Evolutionary conservation across 2,888 invertebrate genomes (phyloP).

Genomic region (Caenorhabditis imperialis): DNA sequence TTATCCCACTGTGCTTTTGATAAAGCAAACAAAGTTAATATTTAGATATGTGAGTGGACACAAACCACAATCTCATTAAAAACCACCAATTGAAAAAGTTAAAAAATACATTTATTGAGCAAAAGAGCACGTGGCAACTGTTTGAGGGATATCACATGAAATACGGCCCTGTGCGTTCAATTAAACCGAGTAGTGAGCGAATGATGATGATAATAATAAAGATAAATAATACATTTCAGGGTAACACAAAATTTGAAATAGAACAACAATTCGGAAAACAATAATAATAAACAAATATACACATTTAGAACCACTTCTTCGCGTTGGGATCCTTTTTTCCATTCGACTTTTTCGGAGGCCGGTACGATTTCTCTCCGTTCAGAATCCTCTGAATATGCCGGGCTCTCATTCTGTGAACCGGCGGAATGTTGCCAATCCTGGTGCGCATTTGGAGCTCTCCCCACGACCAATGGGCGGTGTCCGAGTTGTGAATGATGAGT

Average conservation of each 20-base stretch:
- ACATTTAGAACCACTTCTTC: background rate
- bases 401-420: conserved; percentile 17
- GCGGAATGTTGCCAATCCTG: conserved; percentile 15
- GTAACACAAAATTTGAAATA: background rate
- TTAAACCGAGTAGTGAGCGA: too few species aligned
- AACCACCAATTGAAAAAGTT: too few species aligned
- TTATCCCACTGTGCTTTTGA: too few species aligned
- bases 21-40: too few species aligned
- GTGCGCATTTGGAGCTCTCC: conserved; percentile 29
- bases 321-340: too few species aligned
- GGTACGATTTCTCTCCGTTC: conserved; percentile 3
- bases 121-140: too few species aligned
- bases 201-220: too few species aligned
- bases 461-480: conserved; percentile 41
- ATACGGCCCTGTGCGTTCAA: too few species aligned
- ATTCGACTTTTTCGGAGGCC: background rate
- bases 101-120: too few species aligned
- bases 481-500: conserved; percentile 25
- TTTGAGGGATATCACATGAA: too few species aligned
- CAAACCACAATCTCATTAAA: too few species aligned
- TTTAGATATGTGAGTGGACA: too few species aligned
- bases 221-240: background rate
- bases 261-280: background rate
- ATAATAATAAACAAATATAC: background rate
- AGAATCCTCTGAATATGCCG: conserved; percentile 18